Evolutionary conservation across 2,888 invertebrate genomes (phyloP), one percentile per base, ranked within the genome.

Genomic region (Lithodes maja): DNA sequence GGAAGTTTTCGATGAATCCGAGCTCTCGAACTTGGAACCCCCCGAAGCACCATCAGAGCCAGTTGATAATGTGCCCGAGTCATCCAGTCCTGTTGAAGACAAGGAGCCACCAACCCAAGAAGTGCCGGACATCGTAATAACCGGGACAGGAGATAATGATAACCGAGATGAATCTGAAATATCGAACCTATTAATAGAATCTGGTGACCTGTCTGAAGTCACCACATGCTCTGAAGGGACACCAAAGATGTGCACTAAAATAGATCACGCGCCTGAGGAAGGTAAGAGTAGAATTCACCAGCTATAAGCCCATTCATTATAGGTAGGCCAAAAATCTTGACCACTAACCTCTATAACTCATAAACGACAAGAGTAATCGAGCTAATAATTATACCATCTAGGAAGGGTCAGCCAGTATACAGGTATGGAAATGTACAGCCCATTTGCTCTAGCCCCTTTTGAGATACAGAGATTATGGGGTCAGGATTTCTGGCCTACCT

Each of bases 121-220:
- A n/a, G 81, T 89, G 7, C 89, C 89, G 49, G 85, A 89, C 54
- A 89, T 89, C 69, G 85, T 89, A 15, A 86, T 89, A 52, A 89
- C 89, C 12, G 81, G 69, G 2, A 78, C 87, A 0, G 83, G 54
- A 1, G 79, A 79, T 50, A 50, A 83, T 33, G 55, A 83, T 49
- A n/a, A n/a, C n/a, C n/a, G n/a, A n/a, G 77, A 87, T 61, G 82
- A 87, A 52, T 17, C 53, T 12, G 54, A 7, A 77, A 17, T 52
- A 15, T 77, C 82, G 0, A 17, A 54, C n/a, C 17, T 85, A 5
- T 68, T 83, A 33, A 33, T 82, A 12, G 69, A 83, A n/a, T n/a
- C n/a, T 3, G 83, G 89, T 79, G 85, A 77, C 7, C 0, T 71
- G n/a, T 82, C 89, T 3, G 89, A 83, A 2, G 55, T 55, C 9